Evolutionary conservation across 1,140 invertebrate species (phyloP), one percentile per base, ranked within the genome.

Genomic region (Chrysomallon squamiferum): DNA sequence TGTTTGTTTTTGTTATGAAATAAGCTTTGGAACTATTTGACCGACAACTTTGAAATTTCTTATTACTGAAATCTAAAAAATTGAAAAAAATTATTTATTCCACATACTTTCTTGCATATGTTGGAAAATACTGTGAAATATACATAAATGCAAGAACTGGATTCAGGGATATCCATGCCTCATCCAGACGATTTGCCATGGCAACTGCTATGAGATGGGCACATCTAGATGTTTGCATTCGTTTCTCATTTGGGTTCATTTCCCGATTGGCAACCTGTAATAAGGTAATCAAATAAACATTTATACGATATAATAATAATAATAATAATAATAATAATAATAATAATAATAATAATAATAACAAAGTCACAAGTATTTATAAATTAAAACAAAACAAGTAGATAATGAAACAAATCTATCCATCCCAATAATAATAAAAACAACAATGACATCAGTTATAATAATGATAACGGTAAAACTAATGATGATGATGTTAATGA

Each of bases 141-240:
- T 95, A 94, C 11, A 86, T 79, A 3, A 93, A 65, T 1, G 88
- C 76, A 18, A 94, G 84, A 3, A 91, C 65, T 0, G 90, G 89
- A 59, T 91, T 89, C 2, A 89, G 61, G n/a, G 87, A 86, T 67
- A 93, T 92, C 93, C 93, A 95, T 3, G 88, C 89, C 85, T 94
- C 91, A 59, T 89, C 82, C 54, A 93, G 72, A 83, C 90, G 88
- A 81, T 95, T 94, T 11, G 91, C 92, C 41, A 95, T 87, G 18
- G 92, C 91, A 18, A 93, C 84, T 0, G 90, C 90, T 83, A 89
- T 91, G 2, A 95, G 82, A 71, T 89, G 77, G 1, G 89, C 92
- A 86, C 93, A 95, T 33, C 93, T 86, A 73, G 90, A 87, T 1
- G 89, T 87, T 3, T 88, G 89, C 87, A 95, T 88, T 77, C 91